A percentile compares a stretch with the other conserved stretches of the same genome.
Conservation (phyloP, 2,113 vertebrate genomes). For the Poicephalus gulielmi region DNA sequence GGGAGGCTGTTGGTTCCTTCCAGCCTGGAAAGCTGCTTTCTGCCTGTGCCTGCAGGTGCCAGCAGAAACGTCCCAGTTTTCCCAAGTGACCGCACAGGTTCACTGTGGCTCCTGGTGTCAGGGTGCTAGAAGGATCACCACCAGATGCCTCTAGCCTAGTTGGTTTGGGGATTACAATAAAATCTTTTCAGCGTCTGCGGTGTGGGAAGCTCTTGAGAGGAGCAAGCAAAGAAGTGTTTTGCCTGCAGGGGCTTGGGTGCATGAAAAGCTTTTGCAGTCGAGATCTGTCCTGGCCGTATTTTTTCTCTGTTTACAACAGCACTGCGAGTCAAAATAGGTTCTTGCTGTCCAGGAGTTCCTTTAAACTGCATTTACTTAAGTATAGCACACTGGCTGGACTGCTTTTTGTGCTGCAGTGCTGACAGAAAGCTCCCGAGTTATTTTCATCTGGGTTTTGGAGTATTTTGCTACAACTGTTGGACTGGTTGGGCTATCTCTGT, state of each 20-base stretch:
- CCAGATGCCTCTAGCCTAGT: accelerated
- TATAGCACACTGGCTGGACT: neutral
- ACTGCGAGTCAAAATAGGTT: neutral
- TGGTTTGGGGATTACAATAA: accelerated
- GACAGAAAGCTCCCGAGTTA: neutral
- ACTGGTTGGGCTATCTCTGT: neutral
- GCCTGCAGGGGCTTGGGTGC: neutral
- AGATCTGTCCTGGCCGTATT: accelerated
- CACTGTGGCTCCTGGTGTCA: accelerated
- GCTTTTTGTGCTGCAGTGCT: accelerated
- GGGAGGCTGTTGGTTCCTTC: neutral
- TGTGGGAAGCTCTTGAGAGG: accelerated
- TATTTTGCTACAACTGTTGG: accelerated
- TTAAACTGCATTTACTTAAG: neutral
- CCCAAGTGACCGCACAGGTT: neutral
- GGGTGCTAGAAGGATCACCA: accelerated
- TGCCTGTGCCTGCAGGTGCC: accelerated
- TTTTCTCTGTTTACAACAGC: neutral
- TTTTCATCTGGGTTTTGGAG: neutral
- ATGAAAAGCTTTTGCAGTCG: accelerated
- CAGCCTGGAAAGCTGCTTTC: neutral
- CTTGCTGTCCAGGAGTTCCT: neutral
- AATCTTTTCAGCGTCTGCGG: accelerated
- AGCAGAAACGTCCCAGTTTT: accelerated
- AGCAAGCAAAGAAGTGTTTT: neutral